These are phyloP conservation scores for Pherbina coryleti DNA, from an alignment of 2,888 invertebrate species.

Conservation along the genomic window DNA sequence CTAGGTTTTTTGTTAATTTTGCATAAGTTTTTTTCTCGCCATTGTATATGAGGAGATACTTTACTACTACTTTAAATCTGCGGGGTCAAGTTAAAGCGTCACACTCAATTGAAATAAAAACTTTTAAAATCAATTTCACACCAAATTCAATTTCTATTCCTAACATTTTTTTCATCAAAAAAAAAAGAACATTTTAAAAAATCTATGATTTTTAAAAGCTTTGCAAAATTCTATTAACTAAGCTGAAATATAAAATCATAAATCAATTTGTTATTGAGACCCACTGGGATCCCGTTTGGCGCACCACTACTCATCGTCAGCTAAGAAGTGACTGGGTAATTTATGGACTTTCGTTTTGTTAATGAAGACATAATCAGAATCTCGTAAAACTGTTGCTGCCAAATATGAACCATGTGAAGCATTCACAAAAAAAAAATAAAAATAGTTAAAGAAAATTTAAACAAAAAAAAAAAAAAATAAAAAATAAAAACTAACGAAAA, in stretches of 20 bases:
- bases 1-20: too few species aligned
- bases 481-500: not conserved
- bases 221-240: not conserved
- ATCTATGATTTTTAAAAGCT: not conserved
- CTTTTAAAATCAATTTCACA: too few species aligned
- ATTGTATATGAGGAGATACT: too few species aligned
- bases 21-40: too few species aligned
- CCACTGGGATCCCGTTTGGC: conserved; percentile 1
- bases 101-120: too few species aligned
- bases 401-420: not conserved
- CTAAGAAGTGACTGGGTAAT: not conserved
- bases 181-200: not conserved
- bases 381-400: not conserved
- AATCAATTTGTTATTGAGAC: conserved; percentile 12
- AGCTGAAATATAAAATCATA: not conserved
- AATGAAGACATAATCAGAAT: conserved; percentile 47
- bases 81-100: too few species aligned
- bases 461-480: conserved; percentile 16
- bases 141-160: too few species aligned
- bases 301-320: not conserved
- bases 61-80: too few species aligned
- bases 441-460: not conserved
- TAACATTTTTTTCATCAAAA: too few species aligned
- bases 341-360: conserved; percentile 36
- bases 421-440: not conserved